Conservation (phyloP, 2,113 vertebrate genomes). For the Nerophis ophidion region DNA sequence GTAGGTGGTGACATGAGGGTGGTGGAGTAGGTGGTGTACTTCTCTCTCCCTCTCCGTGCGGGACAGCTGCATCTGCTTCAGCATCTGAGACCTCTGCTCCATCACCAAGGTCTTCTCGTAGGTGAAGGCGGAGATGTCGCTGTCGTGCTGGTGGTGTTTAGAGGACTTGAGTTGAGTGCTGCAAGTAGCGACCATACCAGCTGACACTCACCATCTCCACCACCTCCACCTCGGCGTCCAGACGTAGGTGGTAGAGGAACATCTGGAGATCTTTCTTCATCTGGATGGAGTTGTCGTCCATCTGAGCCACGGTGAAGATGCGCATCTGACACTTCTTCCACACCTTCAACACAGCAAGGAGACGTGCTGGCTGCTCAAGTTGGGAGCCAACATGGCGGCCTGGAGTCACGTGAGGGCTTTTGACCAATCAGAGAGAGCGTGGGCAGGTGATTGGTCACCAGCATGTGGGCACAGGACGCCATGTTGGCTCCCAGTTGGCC, state of each 20-base stretch:
- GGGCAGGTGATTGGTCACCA: too few species aligned
- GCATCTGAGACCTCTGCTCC: constrained; percentile 95
- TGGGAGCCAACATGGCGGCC: too few species aligned
- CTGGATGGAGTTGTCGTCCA: constrained; percentile 95
- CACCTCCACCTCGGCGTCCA: constrained; percentile 91
- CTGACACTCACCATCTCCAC: constrained; percentile 86
- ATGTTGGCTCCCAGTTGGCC: too few species aligned
- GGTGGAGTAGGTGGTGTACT: too few species aligned
- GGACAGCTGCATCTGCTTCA: constrained; percentile 95
- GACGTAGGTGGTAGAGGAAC: constrained; percentile 88
- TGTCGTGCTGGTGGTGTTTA: constrained; percentile 77
- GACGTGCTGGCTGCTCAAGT: background rate
- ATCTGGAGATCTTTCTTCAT: constrained; percentile 96
- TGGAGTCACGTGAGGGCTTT: too few species aligned
- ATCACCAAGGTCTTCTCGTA: constrained; percentile 95
- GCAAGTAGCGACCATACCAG: too few species aligned
- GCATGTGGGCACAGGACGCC: too few species aligned
- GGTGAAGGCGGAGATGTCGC: constrained; percentile 93
- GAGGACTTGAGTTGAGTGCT: too few species aligned
- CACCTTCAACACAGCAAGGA: constrained; percentile 68
- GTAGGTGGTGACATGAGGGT: too few species aligned
- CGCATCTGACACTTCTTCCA: constrained; percentile 95
- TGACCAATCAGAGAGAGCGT: too few species aligned
- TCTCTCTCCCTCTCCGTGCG: constrained; percentile 87
- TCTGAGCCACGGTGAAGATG: constrained; percentile 92